These are phyloP conservation scores for Misgurnus anguillicaudatus DNA, from an alignment of 2,113 vertebrate genomes.

Conservation along the genomic window DNA sequence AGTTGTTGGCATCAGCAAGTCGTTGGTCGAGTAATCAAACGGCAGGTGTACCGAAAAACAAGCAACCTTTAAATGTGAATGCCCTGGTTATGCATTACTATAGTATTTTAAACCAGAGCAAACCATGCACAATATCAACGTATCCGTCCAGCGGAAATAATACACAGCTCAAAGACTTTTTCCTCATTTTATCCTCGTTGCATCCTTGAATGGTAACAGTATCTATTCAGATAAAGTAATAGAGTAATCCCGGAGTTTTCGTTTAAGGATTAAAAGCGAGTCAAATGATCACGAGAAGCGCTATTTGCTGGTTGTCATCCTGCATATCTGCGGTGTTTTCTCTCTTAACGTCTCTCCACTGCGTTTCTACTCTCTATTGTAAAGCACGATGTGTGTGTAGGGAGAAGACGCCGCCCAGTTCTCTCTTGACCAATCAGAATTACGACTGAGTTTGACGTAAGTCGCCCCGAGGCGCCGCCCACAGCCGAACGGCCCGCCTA, in stretches of 20 bases:
- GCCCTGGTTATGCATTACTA: neutral
- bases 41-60: constrained; percentile 19
- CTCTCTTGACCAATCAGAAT: constrained; percentile 42
- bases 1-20: constrained; percentile 77
- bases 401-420: constrained; percentile 52
- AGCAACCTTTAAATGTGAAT: constrained; percentile 3
- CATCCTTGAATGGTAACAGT: constrained; percentile 30
- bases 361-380: constrained; percentile 26
- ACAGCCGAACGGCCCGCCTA: constrained; percentile 26
- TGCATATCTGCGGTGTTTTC: neutral
- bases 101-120: neutral
- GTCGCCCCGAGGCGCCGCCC: constrained; percentile 47
- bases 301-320: neutral
- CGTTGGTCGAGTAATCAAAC: constrained; percentile 16
- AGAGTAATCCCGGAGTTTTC: neutral
- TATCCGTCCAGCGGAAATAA: constrained; percentile 39
- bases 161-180: constrained; percentile 42
- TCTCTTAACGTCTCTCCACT: neutral
- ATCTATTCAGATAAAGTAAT: neutral
- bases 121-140: constrained; percentile 29
- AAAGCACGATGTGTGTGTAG: constrained; percentile 50
- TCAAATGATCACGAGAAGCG: neutral
- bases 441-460: constrained; percentile 43
- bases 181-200: constrained; percentile 35
- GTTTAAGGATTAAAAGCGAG: neutral